phyloP scores from a whole-genome alignment of 2,888 invertebrate species.

The Aethes cnicana region DNA sequence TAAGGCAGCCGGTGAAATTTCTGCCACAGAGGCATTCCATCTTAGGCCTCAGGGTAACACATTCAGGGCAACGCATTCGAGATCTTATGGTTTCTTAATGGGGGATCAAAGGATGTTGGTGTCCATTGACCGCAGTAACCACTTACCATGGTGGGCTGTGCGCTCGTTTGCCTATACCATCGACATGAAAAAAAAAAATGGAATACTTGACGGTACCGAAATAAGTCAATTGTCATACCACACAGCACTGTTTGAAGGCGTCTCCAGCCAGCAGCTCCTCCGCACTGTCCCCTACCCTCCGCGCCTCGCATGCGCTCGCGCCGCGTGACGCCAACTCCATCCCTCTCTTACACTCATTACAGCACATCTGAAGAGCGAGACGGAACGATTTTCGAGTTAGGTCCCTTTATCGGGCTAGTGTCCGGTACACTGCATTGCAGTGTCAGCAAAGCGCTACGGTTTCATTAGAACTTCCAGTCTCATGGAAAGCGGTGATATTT shows the following conservation, averaged over 20 bases:
- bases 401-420: too few relatives aligned
- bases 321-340: constrained; percentile 44
- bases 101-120: too few relatives aligned
- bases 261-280: constrained; percentile 60
- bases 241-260: constrained; percentile 62
- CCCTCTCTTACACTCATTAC: constrained; percentile 58
- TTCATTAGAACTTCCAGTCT: constrained; percentile 29
- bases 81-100: too few relatives aligned
- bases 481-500: too few relatives aligned
- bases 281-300: constrained; percentile 41
- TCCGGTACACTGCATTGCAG: too few relatives aligned
- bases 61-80: too few relatives aligned
- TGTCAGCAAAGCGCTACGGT: constrained; percentile 8
- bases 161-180: too few relatives aligned
- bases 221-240: constrained; percentile 47
- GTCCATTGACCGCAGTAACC: too few relatives aligned
- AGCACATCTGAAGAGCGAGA: constrained; percentile 57
- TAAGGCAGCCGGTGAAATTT: too few relatives aligned
- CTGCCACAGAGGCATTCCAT: too few relatives aligned
- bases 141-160: too few relatives aligned
- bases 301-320: constrained; percentile 42
- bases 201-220: neutral
- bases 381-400: constrained; percentile 1
- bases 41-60: too few relatives aligned
- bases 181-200: neutral